Evolutionary conservation across 2,797 vertebrate genomes (phyloP).

Genomic region (Falco concolor): DNA sequence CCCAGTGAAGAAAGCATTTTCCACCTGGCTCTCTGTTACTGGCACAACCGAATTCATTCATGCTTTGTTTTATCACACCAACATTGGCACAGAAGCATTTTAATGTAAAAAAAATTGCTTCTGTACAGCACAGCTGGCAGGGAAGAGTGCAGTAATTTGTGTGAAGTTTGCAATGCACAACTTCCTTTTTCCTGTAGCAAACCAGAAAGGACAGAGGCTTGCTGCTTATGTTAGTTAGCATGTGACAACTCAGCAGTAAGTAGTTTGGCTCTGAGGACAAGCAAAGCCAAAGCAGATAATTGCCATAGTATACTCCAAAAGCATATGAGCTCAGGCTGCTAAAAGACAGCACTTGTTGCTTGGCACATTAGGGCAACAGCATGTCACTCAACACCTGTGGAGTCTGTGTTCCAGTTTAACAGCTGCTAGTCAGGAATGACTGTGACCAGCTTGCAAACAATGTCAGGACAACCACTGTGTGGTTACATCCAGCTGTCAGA

Average conservation of each 20-base stretch:
- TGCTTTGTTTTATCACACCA: not conserved
- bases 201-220: not conserved
- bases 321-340: not conserved
- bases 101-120: not conserved
- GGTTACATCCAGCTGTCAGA: not conserved
- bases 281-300: not conserved
- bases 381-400: not conserved
- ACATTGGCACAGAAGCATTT: not conserved
- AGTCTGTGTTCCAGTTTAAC: not conserved
- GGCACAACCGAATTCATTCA: not conserved
- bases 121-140: not conserved
- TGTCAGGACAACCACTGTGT: not conserved
- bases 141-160: not conserved
- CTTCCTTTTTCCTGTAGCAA: not conserved
- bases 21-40: not conserved
- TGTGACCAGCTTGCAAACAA: not conserved
- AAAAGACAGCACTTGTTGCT: conserved; percentile 11
- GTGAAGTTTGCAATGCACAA: not conserved
- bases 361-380: not conserved
- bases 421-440: not conserved
- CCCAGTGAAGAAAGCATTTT: not conserved
- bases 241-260: not conserved
- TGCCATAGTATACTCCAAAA: not conserved
- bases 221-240: not conserved
- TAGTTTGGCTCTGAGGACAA: not conserved